Percentiles rank a stretch among this genome's conserved stretches.
Evolutionary conservation across 2,797 vertebrate species (phyloP).

Genomic region (Synaphobranchus kaupii): DNA sequence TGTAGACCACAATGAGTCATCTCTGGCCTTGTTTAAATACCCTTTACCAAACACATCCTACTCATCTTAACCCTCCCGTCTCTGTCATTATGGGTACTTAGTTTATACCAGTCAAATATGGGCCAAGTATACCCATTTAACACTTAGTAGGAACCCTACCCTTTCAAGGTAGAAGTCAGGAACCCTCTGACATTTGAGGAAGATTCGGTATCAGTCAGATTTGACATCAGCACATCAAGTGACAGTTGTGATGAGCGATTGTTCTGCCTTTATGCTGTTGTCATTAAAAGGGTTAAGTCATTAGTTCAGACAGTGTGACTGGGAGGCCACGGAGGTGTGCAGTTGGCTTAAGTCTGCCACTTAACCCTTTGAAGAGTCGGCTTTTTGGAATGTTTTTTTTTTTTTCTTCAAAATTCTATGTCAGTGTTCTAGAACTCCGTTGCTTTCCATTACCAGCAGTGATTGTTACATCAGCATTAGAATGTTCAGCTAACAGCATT

Average conservation of each 20-base stretch:
- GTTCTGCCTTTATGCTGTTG: background rate
- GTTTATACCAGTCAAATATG: too few relatives aligned
- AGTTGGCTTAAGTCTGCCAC: background rate
- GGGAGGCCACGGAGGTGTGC: background rate
- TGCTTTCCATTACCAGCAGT: too few relatives aligned
- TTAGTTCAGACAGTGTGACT: background rate
- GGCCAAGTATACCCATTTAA: too few relatives aligned
- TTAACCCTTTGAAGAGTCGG: too few relatives aligned
- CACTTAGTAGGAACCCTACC: background rate
- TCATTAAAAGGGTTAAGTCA: background rate
- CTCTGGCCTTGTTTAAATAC: constrained; percentile 6
- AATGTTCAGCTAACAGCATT: too few relatives aligned
- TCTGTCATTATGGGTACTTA: background rate
- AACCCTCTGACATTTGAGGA: background rate
- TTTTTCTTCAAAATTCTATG: too few relatives aligned
- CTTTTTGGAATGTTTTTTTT: too few relatives aligned
- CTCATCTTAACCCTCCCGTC: background rate
- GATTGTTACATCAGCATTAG: too few relatives aligned
- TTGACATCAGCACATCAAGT: background rate
- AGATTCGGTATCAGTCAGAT: background rate
- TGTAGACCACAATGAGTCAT: constrained; percentile 24
- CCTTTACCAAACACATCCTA: background rate
- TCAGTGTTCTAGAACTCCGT: too few relatives aligned
- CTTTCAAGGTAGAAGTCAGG: background rate
- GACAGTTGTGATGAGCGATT: background rate